Conservation (phyloP, 35 echinoderm and acorn worm species). For the Heliocidaris tuberculata region DNA sequence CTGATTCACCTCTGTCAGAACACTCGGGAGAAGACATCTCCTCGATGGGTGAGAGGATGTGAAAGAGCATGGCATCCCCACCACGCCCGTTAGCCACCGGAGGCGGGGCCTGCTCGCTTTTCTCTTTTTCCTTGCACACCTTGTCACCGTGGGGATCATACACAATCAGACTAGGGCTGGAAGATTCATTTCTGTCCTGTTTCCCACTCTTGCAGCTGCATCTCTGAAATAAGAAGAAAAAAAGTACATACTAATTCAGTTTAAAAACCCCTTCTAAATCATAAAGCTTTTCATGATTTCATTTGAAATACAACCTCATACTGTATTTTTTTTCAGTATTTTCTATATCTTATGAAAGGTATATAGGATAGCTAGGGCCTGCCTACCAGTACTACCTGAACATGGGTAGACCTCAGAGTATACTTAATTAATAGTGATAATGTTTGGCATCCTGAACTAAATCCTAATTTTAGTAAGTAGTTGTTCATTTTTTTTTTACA, state of each 20-base stretch:
- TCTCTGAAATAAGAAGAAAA: constrained; percentile 6
- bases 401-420: too few relatives aligned
- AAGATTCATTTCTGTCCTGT: background rate
- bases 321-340: too few relatives aligned
- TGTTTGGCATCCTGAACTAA: too few relatives aligned
- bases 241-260: background rate
- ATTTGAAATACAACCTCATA: background rate
- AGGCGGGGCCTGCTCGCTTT: background rate
- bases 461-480: too few relatives aligned
- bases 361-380: too few relatives aligned
- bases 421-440: too few relatives aligned
- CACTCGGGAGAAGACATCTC: constrained; percentile 92
- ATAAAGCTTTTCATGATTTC: background rate
- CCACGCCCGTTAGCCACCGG: constrained; percentile 20
- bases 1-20: constrained; percentile 40
- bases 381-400: too few relatives aligned
- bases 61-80: constrained; percentile 47
- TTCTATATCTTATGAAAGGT: too few relatives aligned
- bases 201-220: background rate
- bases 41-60: constrained; percentile 84
- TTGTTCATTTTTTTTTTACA: too few relatives aligned
- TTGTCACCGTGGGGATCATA: constrained; percentile 43
- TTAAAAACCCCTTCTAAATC: background rate
- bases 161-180: constrained; percentile 34
- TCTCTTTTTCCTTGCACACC: background rate